Base-by-base conservation (phyloP, 2,113 vertebrate genomes). In the Thymallus thymallus region DNA sequence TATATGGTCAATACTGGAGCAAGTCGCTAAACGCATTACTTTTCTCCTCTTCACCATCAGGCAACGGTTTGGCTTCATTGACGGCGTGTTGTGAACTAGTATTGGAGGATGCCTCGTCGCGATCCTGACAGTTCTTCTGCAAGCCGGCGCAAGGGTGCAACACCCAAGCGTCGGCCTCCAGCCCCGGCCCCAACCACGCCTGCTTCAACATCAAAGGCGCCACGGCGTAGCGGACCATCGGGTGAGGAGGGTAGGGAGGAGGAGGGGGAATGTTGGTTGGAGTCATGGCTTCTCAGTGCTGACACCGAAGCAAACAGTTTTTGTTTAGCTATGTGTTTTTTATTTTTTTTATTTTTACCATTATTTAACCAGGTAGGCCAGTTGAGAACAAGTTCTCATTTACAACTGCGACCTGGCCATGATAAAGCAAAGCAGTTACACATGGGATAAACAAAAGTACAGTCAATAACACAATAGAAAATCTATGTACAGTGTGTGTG, bases 91-190 rank as follows among this genome's bases (percentile, higher is more conserved):
- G 10, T 64, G 10, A 64, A 64, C 26, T 29, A 26, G 61, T 64
- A 16, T 64, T 30, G 13, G 26, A 30, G 26, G 62, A 91, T 92
- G 91, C 81, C 78, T 62, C 87, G 48, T 18, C 14, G 16, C 4
- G 48, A 51, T 51, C 48, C 12, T 51, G 48, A 20, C 4, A 2
- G 70, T 35, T 0, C 22, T 6, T 74, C 85, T 10, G 0, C 45
- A 6, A 66, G 16, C 30, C 86, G 87, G 1, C 68, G 91, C 9
- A 93, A 93, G 65, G 76, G 80, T 6, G 73, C 18, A 22, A 64
- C 76, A 0, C 92, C 92, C 0, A 46, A 60, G n/a, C 91, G 69
- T 3, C 88, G 90, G 1, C 62, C 85, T 2, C 85, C 84, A 0
- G 18, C 51, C 0, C 85, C 84, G 0, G 18, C 51, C 0, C 68